A percentile compares a stretch with the other conserved stretches of the same genome.
Conservation (phyloP, 2,113 vertebrate genomes). For the Chamaetylas fuelleborni region DNA sequence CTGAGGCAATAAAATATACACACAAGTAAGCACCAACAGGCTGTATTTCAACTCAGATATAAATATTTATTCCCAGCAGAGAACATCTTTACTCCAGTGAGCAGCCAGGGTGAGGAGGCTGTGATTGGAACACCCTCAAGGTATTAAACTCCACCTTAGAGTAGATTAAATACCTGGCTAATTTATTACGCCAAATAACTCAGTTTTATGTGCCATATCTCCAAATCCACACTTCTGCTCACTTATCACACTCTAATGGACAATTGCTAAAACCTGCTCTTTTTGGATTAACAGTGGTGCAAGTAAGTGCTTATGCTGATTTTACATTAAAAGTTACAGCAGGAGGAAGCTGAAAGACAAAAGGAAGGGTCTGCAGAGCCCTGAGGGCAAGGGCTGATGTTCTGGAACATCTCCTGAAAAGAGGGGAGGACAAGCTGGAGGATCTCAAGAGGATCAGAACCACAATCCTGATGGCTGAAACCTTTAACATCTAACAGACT, state of each 20-base stretch:
- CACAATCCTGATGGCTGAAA: neutral
- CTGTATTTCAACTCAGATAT: neutral
- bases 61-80: constrained; percentile 12
- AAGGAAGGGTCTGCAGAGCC: neutral
- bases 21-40: constrained; percentile 4
- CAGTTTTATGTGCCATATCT: neutral
- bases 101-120: neutral
- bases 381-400: neutral
- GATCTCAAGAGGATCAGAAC: neutral
- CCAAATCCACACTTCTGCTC: neutral
- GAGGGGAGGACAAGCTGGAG: neutral
- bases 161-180: neutral
- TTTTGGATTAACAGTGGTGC: neutral
- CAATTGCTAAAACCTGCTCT: neutral
- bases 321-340: neutral
- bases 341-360: neutral
- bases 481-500: neutral
- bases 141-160: neutral
- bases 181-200: neutral
- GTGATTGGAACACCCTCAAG: neutral
- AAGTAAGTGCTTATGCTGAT: neutral
- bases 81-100: neutral
- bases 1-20: constrained; percentile 18
- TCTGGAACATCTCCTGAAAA: neutral
- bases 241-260: neutral